These are phyloP conservation scores for Pristionchus maxplancki DNA, from an alignment of 2,888 invertebrate species.

Conservation along the genomic window DNA sequence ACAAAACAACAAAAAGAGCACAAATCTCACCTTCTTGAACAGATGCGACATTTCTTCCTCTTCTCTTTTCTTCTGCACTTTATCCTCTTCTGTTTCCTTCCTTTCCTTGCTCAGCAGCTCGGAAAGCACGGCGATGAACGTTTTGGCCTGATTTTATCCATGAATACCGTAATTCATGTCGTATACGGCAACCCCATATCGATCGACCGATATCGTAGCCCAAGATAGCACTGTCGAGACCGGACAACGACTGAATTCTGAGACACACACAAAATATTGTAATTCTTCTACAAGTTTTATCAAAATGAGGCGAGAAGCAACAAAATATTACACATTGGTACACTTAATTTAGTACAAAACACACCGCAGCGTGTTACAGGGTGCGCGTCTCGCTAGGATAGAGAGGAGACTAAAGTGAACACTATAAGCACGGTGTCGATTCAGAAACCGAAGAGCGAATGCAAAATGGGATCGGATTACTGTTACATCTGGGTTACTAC, in stretches of 20 bases:
- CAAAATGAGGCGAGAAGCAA: background rate
- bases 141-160: background rate
- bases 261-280: background rate
- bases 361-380: background rate
- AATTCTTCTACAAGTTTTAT: conserved; percentile 38
- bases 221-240: conserved; percentile 38
- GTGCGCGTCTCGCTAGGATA: background rate
- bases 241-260: conserved; percentile 22
- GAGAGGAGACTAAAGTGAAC: background rate
- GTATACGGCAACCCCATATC: background rate
- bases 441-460: conserved; percentile 6
- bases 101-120: background rate
- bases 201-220: background rate
- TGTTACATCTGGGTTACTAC: conserved; percentile 9
- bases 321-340: conserved; percentile 33
- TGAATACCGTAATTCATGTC: background rate
- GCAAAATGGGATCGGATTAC: conserved; percentile 2
- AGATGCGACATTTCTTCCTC: conserved; percentile 11
- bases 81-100: background rate
- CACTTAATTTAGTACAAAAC: conserved; percentile 41
- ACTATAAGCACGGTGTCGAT: background rate
- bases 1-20: background rate
- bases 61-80: background rate
- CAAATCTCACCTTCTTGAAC: background rate
- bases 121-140: background rate